Base-by-base conservation (phyloP, 2,888 invertebrate genomes). In the Stramonita haemastoma region DNA sequence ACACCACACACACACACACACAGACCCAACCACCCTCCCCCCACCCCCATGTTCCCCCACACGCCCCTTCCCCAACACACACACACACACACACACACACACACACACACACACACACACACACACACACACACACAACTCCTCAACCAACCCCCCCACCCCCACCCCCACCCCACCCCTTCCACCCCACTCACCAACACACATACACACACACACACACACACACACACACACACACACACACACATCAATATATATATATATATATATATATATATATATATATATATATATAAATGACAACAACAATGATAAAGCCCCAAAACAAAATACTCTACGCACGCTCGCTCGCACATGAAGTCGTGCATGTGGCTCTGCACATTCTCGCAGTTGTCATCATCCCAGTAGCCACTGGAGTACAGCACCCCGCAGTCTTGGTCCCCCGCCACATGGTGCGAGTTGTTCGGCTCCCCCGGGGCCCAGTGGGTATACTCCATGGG, bases 401-500 rank as follows among this genome's bases (percentile, higher is more conserved):
- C 85, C 85, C 85, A 85, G 13, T 6, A 8, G 17, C 85, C 85
- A 17, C 11, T 26, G n/a, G n/a, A 6, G 22, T 57, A 57, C n/a
- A 85, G 11, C n/a, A 8, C 56, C 46, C 56, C 85, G 22, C 85
- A 85, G 85, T 85, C 85, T 57, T 85, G 85, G 34, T 17, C 86
- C 4, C 86, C 86, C 36, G 5, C 34, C 2, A 8, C 34, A 5
- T 8, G 11, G 22, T 36, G 17, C 22, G 19, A 19, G n/a, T 34
- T 36, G 36, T 66, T 87, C 34, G 87, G 87, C 57, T 87, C 81
- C 34, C 87, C 87, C 0, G 81, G 79, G 5, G 29, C 60, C 87
- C 87, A 87, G 87, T 87, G 46, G 57, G 81, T 81, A 57, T 81
- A 87, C 57, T 79, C 81, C 32, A 79, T 34, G 11, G 87, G 32